Evolutionary conservation across 2,888 invertebrate genomes (phyloP), one percentile per base, ranked within the genome.

Genomic region (Orthonevra nobilis): DNA sequence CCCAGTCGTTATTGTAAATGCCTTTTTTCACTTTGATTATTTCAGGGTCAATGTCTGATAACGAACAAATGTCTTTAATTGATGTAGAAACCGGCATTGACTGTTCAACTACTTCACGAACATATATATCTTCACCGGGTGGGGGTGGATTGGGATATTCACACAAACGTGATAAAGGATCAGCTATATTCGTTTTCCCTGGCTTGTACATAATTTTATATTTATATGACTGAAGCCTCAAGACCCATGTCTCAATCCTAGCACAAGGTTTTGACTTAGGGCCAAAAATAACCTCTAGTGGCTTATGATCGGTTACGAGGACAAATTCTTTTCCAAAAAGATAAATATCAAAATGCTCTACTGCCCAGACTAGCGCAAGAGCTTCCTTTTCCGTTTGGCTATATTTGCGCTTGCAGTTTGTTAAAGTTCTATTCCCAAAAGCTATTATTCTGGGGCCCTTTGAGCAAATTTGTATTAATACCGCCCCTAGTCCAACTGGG

Each of bases 281-380:
- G 3, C 68, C 74, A 81, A 83, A 84, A 23, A 85, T 82, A 7
- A 32, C 82, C 20, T 84, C 82, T 5, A 89, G 74, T 0, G 89
- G 87, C 48, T 83, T 84, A 36, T 83, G 83, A 17, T 84, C 82
- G 0, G 81, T 83, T 3, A 81, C 54, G 2, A 85, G 75, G 0
- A 83, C 85, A 81, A 90, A 90, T 7, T 84, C 81, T 2, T 85
- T 81, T 2, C 89, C 89, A 66, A 82, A 85, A 1, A 89, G 52
- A 72, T 86, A 89, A 26, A 84, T 81, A 46, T 87, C 83, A 77
- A 89, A 75, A 5, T 61, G 44, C 34, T 75, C 73, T 28, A 56
- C 40, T 26, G 38, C 48, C 66, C 64, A 89, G 15, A 87, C 81
- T 3, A 86, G 77, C 7, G 83, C 83, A 7, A 87, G 77, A 1